Evolutionary conservation across 1,140 invertebrate species (phyloP).

Genomic region (Melipona quadrifasciata): DNA sequence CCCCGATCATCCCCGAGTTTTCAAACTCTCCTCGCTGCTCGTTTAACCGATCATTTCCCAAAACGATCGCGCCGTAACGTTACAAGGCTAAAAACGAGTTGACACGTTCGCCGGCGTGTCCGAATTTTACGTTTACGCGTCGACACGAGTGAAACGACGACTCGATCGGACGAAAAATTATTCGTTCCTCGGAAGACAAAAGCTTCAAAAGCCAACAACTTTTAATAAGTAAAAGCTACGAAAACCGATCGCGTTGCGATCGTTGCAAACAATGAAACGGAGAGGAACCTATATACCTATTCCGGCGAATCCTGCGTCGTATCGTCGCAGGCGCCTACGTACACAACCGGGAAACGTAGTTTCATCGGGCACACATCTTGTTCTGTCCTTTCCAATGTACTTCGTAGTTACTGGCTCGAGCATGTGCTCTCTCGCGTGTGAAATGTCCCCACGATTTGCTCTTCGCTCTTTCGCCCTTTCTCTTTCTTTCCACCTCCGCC

Average conservation of each 20-base stretch:
- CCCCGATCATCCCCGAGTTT: background rate
- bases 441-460: constrained; percentile 64
- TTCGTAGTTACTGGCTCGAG: constrained; percentile 48
- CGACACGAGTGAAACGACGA: too few relatives aligned
- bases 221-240: too few relatives aligned
- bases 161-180: too few relatives aligned
- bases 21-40: background rate
- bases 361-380: constrained; percentile 60
- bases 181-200: too few relatives aligned
- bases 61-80: background rate
- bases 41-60: background rate
- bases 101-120: background rate
- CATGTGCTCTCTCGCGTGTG: constrained; percentile 57
- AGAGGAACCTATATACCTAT: too few relatives aligned
- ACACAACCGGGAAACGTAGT: constrained; percentile 35
- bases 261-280: too few relatives aligned
- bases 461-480: constrained; percentile 49
- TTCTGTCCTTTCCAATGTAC: constrained; percentile 65
- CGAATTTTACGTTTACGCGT: too few relatives aligned
- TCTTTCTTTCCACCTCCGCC: constrained; percentile 25
- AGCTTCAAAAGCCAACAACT: too few relatives aligned
- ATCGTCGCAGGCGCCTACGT: background rate
- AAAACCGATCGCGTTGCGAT: too few relatives aligned
- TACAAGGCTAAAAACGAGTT: too few relatives aligned
- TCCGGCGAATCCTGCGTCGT: too few relatives aligned